Conservation (phyloP, 2,113 vertebrate species). For the Apeltes quadracus region DNA sequence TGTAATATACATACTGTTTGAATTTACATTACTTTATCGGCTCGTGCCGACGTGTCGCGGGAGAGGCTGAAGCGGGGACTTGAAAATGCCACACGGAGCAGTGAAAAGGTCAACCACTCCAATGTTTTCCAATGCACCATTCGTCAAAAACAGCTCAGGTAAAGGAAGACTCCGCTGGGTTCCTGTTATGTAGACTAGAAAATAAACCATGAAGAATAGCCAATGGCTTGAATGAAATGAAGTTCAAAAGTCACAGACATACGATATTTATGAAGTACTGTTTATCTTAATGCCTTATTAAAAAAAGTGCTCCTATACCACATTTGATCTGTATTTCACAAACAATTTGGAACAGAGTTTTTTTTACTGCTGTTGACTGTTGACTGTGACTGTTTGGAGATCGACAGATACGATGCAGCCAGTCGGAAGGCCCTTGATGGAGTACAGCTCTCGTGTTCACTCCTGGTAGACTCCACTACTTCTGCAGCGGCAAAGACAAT, state of each 20-base stretch:
- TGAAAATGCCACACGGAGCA: slow-evolving; percentile 28
- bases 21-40: slow-evolving; percentile 41
- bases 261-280: not conserved
- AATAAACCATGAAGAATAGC: not conserved
- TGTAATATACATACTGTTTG: slow-evolving; percentile 36
- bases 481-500: slow-evolving; percentile 57
- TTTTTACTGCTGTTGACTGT: not conserved
- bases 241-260: not conserved
- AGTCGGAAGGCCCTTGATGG: slow-evolving; percentile 53
- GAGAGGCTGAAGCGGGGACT: not conserved
- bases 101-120: slow-evolving; percentile 7
- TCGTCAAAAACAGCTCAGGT: not conserved
- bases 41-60: not conserved
- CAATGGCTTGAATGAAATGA: not conserved
- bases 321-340: not conserved
- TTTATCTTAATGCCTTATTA: not conserved
- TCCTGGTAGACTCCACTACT: slow-evolving; percentile 68
- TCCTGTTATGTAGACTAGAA: not conserved
- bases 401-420: slow-evolving; percentile 35
- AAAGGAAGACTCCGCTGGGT: not conserved
- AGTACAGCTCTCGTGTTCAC: slow-evolving; percentile 62
- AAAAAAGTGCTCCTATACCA: too few relatives aligned
- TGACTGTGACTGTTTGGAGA: slow-evolving; percentile 31
- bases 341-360: slow-evolving; percentile 2
- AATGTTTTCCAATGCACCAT: slow-evolving; percentile 2